Evolutionary conservation across 1,140 invertebrate genomes (phyloP).

Genomic region (Solen grandis): DNA sequence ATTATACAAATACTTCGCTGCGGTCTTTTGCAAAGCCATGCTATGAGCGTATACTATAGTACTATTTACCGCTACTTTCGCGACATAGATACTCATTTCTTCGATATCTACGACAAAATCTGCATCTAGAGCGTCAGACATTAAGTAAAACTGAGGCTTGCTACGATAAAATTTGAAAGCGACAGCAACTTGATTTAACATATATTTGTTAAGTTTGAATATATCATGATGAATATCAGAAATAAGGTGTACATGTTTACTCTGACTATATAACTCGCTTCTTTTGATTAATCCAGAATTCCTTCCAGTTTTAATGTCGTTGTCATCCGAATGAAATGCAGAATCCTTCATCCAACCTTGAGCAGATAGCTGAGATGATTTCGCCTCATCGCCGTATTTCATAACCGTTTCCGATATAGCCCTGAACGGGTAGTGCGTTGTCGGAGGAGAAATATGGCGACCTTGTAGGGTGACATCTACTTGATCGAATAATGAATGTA

Average conservation of each 20-base stretch:
- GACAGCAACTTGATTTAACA: conserved; percentile 52
- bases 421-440: conserved; percentile 52
- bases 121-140: background rate
- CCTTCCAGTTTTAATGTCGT: conserved; percentile 32
- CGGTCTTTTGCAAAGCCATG: conserved; percentile 21
- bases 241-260: conserved; percentile 29
- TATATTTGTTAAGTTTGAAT: conserved; percentile 47
- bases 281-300: conserved; percentile 31
- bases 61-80: conserved; percentile 55
- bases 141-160: conserved; percentile 13
- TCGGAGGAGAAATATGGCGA: conserved; percentile 16
- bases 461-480: conserved; percentile 6
- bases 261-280: conserved; percentile 7
- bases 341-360: conserved; percentile 22
- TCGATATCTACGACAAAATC: conserved; percentile 40
- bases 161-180: conserved; percentile 3
- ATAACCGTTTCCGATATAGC: conserved; percentile 50
- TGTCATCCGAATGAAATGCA: conserved; percentile 34
- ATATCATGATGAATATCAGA: conserved; percentile 48
- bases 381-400: conserved; percentile 46
- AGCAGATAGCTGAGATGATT: conserved; percentile 21
- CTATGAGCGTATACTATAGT: conserved; percentile 42
- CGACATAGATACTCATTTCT: conserved; percentile 42
- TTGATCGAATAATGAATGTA: background rate
- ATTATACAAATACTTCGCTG: conserved; percentile 50